Evolutionary conservation across 2,797 vertebrate species (phyloP).

Genomic region (Sebastes nivosus): DNA sequence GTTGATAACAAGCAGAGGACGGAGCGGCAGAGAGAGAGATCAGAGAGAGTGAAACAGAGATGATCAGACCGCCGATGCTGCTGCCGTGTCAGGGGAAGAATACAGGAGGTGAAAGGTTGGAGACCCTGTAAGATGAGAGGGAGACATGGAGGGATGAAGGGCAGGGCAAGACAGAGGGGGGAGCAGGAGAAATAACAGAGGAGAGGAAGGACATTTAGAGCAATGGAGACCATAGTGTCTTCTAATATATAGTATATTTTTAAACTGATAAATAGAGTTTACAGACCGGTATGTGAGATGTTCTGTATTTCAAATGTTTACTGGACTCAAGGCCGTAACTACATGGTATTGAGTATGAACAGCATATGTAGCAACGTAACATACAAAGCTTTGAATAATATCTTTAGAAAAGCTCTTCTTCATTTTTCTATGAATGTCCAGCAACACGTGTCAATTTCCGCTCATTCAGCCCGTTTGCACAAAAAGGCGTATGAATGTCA

Average conservation of each 20-base stretch:
- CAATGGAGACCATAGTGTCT: background rate
- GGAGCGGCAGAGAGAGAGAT: constrained; percentile 2
- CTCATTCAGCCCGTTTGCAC: fast-evolving
- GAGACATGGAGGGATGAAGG: constrained; percentile 23
- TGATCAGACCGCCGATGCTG: background rate
- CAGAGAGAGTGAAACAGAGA: constrained; percentile 21
- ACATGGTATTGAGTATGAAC: background rate
- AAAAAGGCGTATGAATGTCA: background rate
- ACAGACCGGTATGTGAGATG: background rate
- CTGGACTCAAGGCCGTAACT: background rate
- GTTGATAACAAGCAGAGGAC: constrained; percentile 27
- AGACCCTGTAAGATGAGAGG: constrained; percentile 34
- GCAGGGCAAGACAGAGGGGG: background rate
- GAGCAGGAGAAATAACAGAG: background rate
- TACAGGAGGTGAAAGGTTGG: constrained; percentile 49
- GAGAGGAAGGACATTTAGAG: background rate
- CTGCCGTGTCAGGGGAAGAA: constrained; percentile 17
- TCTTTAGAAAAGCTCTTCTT: fast-evolving
- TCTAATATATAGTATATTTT: background rate
- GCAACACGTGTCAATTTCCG: fast-evolving
- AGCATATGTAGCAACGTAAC: background rate
- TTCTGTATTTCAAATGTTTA: background rate
- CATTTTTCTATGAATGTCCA: background rate
- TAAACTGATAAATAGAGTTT: background rate
- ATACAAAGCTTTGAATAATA: background rate